Base-by-base conservation (phyloP, 2,797 vertebrate genomes). In the Crocodylus rhombifer region DNA sequence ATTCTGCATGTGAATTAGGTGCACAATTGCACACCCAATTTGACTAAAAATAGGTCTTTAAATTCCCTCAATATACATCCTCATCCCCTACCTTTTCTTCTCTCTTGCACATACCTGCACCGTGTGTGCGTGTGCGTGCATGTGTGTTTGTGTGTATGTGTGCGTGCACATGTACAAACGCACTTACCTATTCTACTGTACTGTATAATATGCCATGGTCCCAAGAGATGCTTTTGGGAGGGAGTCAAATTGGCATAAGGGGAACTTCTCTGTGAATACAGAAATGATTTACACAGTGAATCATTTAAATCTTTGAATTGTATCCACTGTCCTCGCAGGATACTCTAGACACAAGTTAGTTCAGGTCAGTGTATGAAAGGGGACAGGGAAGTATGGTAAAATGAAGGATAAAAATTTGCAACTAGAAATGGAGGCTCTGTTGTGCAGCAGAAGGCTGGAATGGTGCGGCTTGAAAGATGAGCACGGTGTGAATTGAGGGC, bases 401-500 rank as follows among this genome's bases (percentile, higher is more conserved):
- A 92, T 93, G 94, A 94, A 95, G 92, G 94, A 92, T 95, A 94
- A 94, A 96, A 94, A 96, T 87, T 96, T 95, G 92, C 83, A 89
- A 92, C 87, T 95, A 84, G 84, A 97, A 97, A 94, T 96, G 94
- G 80, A 77, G 73, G 77, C 75, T 62, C 62, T 69, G 96, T 97
- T 97, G 95, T 95, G 94, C 94, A 96, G 90, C 80, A 91, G 90
- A 95, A 85, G 89, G 88, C 83, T 94, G 95, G 86, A 93, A 89
- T 73, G 1, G 94, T 87, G 93, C 93, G 93, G 92, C 89, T 95
- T 97, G 95, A 96, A 97, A 97, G 96, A 96, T 96, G 95, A 96
- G 95, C 92, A 92, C 93, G 96, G 92, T 97, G 96, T 95, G 96
- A 97, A 97, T 97, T 97, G 96, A 96, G 96, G 95, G 96, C 95